These are phyloP conservation scores for Suillia variegata DNA, from an alignment of 2,888 invertebrate species.

Conservation along the genomic window DNA sequence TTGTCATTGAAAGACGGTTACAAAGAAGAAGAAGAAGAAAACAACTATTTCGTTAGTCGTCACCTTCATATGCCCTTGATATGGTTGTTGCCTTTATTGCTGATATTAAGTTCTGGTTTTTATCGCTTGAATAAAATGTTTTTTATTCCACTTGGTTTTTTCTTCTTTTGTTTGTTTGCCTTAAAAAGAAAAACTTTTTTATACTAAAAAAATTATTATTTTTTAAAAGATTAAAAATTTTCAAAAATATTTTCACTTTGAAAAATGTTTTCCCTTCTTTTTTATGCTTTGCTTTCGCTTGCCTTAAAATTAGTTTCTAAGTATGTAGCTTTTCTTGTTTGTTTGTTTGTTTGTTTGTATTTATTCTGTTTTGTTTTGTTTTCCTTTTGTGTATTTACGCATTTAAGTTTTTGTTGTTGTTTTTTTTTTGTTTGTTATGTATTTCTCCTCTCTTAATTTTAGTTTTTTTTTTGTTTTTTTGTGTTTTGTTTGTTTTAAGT, in stretches of 20 bases:
- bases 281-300: no score
- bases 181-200: slow-evolving; percentile 18
- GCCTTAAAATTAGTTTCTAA: no score
- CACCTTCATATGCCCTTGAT: slow-evolving; percentile 55
- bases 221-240: slow-evolving; percentile 28
- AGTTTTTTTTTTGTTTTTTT: slow-evolving; percentile 17
- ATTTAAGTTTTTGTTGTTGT: slow-evolving; percentile 7
- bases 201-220: slow-evolving; percentile 11
- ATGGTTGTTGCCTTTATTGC: slow-evolving; percentile 58
- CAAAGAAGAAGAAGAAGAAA: no score
- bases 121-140: slow-evolving; percentile 40
- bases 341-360: slow-evolving; percentile 21
- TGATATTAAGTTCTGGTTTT: slow-evolving; percentile 42
- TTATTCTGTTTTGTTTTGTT: slow-evolving; percentile 24
- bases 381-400: not conserved
- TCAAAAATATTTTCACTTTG: no score
- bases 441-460: slow-evolving; percentile 9
- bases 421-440: slow-evolving; percentile 7
- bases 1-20: no score
- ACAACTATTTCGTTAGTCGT: no score
- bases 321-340: slow-evolving; percentile 12
- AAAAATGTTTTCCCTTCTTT: no score
- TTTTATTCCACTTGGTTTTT: slow-evolving; percentile 13
- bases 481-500: slow-evolving; percentile 7
- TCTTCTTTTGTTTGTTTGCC: not conserved